Evolutionary conservation across 1,140 invertebrate genomes (phyloP), one percentile per base, ranked within the genome.

Genomic region (Trichomalopsis sarcophagae): DNA sequence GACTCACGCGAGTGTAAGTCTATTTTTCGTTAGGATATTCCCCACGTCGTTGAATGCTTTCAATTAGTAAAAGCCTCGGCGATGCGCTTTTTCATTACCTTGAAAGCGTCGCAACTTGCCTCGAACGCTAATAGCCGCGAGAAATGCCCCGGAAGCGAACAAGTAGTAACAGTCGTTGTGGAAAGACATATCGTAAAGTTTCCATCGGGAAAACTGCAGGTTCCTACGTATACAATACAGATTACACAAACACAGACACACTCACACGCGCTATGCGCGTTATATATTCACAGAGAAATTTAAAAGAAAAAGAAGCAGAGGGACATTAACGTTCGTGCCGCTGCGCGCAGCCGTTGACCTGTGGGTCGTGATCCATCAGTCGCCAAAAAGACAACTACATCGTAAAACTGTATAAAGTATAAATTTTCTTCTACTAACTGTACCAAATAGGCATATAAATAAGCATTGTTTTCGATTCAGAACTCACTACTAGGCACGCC

Each of bases 351-450:
- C 40, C 44, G 13, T 66, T 77, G 33, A 80, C 77, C 83, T 84
- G 23, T 14, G 69, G 68, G 23, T 80, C 83, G 30, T 11, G 30
- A 74, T 74, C 62, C 66, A 47, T 50, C 23, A 11, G 23, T 17
- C 30, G 30, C 30, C 21, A 75, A 84, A 77, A 62, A 79, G 44
- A 73, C 14, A 87, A 88, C 80, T 87, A 86, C 78, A 87, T 86
- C 77, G 40, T 89, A 87, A 87, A 87, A 68, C 75, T 90, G 88
- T 89, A 89, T 84, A 89, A 88, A 89, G 88, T 88, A 89, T 87
- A 89, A 87, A 88, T 87, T 89, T 84, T 89, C 87, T 87, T 89
- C 87, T 87, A 86, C 86, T 89, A 86, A 86, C 87, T 88, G 87
- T 88, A 88, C 82, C 86, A 87, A 86, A 89, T 87, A 87, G 68